Conservation (phyloP, 2,113 vertebrate genomes). For the Eulemur rufifrons region DNA sequence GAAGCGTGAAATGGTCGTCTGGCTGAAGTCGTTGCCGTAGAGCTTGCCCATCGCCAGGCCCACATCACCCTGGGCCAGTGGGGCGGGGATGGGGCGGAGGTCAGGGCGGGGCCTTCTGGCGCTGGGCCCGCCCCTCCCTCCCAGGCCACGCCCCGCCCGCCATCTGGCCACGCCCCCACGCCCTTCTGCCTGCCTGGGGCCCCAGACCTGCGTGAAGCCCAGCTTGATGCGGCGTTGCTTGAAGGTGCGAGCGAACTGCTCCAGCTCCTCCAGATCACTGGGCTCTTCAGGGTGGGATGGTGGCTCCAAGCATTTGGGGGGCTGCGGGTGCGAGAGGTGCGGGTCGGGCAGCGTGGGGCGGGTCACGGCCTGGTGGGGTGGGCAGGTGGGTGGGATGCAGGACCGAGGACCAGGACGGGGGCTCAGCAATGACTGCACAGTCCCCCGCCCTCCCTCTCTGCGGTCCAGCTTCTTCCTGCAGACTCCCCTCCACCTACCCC, state of each 20-base stretch:
- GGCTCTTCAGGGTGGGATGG: constrained; percentile 92
- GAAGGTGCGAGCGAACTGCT: constrained; percentile 96
- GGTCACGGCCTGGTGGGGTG: constrained; percentile 84
- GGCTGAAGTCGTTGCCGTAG: constrained; percentile 96
- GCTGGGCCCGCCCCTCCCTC: accelerated
- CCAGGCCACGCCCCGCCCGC: background rate
- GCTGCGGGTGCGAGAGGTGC: constrained; percentile 80
- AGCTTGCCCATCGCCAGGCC: constrained; percentile 96
- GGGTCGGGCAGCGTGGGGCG: constrained; percentile 84
- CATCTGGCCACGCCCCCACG: accelerated
- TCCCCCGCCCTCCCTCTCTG: background rate
- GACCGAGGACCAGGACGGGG: constrained; percentile 25
- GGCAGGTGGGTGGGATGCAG: constrained; percentile 44
- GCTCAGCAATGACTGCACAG: background rate
- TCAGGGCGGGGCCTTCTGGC: background rate
- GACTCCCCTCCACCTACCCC: background rate
- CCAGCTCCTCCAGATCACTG: constrained; percentile 95
- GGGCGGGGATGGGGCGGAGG: background rate
- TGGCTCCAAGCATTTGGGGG: constrained; percentile 82
- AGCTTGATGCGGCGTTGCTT: constrained; percentile 96
- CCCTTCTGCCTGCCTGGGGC: accelerated
- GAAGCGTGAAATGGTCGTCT: constrained; percentile 96
- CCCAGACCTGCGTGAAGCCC: constrained; percentile 93
- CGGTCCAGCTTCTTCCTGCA: background rate
- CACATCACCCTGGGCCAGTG: constrained; percentile 88